These are phyloP conservation scores for Pterobdella sp. DNA, from an alignment of 2,888 invertebrate genomes.

Conservation along the genomic window DNA sequence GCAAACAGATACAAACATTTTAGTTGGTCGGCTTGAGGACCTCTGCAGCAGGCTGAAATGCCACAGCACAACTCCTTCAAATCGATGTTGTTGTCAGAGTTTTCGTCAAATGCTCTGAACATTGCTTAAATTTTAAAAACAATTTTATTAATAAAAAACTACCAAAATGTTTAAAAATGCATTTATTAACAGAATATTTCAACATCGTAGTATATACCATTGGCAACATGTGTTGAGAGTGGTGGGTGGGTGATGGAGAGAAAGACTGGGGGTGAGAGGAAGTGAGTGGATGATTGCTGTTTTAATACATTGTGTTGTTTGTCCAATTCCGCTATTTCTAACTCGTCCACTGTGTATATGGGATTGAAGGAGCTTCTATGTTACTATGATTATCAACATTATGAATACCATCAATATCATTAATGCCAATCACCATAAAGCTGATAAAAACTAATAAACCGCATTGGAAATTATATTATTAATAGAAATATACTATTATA, in stretches of 20 bases:
- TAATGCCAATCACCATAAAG: no score
- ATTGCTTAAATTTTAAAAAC: no score
- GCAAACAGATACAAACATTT: no score
- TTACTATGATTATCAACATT: no score
- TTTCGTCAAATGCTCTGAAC: slow-evolving; percentile 82
- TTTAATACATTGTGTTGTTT: background rate
- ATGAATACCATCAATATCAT: no score
- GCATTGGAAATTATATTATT: no score
- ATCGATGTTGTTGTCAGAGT: slow-evolving; percentile 81
- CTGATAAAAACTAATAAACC: no score
- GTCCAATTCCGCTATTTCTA: background rate
- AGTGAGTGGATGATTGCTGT: background rate
- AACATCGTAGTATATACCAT: background rate
- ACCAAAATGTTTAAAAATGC: background rate
- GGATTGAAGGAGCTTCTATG: no score
- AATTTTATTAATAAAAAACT: background rate
- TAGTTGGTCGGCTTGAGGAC: slow-evolving; percentile 75
- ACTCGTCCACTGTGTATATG: background rate
- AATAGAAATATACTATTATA: no score
- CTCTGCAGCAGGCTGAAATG: slow-evolving; percentile 82
- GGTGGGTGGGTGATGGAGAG: slow-evolving; percentile 5
- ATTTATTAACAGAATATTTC: background rate
- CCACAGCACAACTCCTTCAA: slow-evolving; percentile 92
- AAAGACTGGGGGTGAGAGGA: background rate
- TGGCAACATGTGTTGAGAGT: background rate